Evolutionary conservation across 2,888 invertebrate genomes (phyloP), one percentile per base, ranked within the genome.

Genomic region (Timema cristinae): DNA sequence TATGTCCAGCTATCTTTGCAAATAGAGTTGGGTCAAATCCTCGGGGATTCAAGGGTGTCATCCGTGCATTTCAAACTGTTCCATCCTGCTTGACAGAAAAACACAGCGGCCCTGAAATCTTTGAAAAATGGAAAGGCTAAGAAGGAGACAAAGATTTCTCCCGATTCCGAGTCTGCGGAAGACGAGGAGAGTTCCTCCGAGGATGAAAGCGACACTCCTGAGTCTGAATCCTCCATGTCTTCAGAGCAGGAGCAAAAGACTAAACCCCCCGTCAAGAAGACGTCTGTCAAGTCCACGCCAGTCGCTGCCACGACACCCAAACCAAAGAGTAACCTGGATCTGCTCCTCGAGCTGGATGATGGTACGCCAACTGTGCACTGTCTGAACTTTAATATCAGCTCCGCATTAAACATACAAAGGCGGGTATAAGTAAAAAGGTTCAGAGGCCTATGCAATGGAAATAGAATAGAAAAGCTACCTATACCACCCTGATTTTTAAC

Each of bases 331-430:
- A 94, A 94, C 82, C 82, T 94, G 75, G 95, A 96, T 82, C 83
- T 96, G 15, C 84, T 97, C 10, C 81, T 97, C 56, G 95, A 95
- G 80, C 84, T 97, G 76, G 93, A 92, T 80, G 87, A 88, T 77
- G 84, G 87, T 85, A 88, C 89, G 79, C 79, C 48, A 15, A 15
- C 32, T 32, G 32, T 32, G 1, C 32, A 32, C 32, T 32, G 32
- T 32, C 32, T 32, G 32, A 32, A 32, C 32, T 32, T 32, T 32
- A 32, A 32, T 32, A 32, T 32, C 32, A 4, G 32, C 32, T 32
- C 32, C 32, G 32, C 32, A 32, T 32, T 32, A 32, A 32, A 32
- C 32, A 32, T 32, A 2, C 32, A 32, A 32, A 32, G 32, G 32
- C 32, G 1, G 32, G 32, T 32, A 32, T 2, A 32, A 32, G 32